phyloP scores from a whole-genome alignment of 2,888 invertebrate genomes.

The Alsophila aescularia region DNA sequence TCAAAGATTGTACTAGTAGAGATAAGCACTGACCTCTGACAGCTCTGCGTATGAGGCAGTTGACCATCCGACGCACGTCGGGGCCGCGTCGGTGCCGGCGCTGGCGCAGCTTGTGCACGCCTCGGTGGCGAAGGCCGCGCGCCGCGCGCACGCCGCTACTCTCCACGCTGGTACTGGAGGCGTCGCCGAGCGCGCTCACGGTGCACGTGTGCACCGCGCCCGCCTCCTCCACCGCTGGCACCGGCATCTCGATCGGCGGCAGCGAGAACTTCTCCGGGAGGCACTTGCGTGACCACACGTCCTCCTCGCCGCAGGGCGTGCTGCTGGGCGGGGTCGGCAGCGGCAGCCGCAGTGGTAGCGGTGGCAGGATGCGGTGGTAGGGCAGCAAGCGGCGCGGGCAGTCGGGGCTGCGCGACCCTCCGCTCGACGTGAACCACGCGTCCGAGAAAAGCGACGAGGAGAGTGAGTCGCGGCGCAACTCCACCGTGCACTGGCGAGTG shows the following conservation, averaged over 20 bases:
- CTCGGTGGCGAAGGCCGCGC: conserved; percentile 33
- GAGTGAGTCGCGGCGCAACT: conserved; percentile 50
- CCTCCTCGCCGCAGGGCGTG: conserved; percentile 48
- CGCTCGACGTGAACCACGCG: conserved; percentile 59
- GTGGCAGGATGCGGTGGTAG: conserved; percentile 63
- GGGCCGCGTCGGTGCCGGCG: conserved; percentile 41
- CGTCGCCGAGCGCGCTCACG: conserved; percentile 22
- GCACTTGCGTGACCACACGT: conserved; percentile 59
- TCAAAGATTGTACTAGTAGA: too few species aligned
- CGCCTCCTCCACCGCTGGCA: conserved; percentile 44
- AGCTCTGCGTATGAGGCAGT: conserved; percentile 61
- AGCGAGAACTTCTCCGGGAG: conserved; percentile 57
- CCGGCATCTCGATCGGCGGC: conserved; percentile 54
- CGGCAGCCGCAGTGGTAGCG: conserved; percentile 67
- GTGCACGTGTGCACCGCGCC: conserved; percentile 46
- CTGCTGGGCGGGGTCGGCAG: conserved; percentile 44
- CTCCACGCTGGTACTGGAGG: conserved; percentile 42
- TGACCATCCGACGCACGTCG: conserved; percentile 64
- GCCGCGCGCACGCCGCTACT: conserved; percentile 19
- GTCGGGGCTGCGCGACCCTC: conserved; percentile 50
- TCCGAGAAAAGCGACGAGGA: conserved; percentile 66
- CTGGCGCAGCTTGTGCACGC: conserved; percentile 32
- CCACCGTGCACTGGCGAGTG: conserved; percentile 45
- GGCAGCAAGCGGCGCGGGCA: conserved; percentile 52
- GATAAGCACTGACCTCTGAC: conserved; percentile 56